These are phyloP conservation scores for Drosophila nr. fundita DNA, from an alignment of 2,888 invertebrate genomes.

Conservation along the genomic window DNA sequence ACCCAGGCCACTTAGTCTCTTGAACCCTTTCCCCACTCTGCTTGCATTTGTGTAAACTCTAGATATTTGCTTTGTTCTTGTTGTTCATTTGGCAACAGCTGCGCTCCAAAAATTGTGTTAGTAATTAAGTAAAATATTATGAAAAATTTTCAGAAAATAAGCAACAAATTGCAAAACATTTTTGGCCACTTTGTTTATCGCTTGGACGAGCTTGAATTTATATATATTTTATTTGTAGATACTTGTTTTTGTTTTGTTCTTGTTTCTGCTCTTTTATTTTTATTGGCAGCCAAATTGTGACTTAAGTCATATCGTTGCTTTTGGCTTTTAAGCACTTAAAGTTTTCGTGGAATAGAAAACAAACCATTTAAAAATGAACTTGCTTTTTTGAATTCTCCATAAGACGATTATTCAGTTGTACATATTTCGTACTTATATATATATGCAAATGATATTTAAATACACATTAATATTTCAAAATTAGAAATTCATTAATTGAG, in stretches of 20 bases:
- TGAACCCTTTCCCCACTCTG: neutral
- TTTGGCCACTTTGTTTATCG: conserved; percentile 59
- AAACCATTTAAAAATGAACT: neutral
- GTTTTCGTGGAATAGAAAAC: neutral
- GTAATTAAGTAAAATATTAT: conserved; percentile 76
- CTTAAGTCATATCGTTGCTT: conserved; percentile 29
- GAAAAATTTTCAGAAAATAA: conserved; percentile 50
- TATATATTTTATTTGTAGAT: conserved; percentile 41
- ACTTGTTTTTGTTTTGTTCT: conserved; percentile 28
- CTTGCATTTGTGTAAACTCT: conserved; percentile 55
- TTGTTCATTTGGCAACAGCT: conserved; percentile 61
- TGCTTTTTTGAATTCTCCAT: neutral
- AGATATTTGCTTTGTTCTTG: conserved; percentile 58
- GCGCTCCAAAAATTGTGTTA: conserved; percentile 61
- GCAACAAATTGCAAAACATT: conserved; percentile 69
- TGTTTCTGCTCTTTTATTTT: conserved; percentile 13
- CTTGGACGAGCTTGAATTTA: conserved; percentile 20
- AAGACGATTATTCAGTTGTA: neutral
- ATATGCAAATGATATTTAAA: neutral
- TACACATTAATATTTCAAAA: neutral
- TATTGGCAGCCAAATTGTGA: conserved; percentile 20
- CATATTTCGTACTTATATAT: neutral
- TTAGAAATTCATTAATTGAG: neutral
- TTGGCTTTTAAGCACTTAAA: conserved; percentile 43
- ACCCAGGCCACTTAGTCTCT: neutral